Evolutionary conservation across 2,797 vertebrate species (phyloP).

Genomic region (Morus bassanus): DNA sequence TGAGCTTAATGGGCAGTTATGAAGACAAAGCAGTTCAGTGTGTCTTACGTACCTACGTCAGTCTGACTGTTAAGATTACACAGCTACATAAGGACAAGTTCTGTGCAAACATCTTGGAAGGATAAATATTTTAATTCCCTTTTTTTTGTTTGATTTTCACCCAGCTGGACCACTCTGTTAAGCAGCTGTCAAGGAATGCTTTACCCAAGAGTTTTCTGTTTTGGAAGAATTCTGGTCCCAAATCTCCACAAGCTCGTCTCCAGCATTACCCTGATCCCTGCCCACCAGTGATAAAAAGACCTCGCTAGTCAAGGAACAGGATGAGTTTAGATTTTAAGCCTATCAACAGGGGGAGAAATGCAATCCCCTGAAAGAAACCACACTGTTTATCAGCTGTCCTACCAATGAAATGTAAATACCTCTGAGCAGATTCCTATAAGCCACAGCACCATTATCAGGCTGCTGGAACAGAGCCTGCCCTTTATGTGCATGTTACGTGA

Average conservation of each 20-base stretch:
- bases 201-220: background rate
- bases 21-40: slow-evolving; percentile 1
- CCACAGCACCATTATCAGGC: background rate
- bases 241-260: background rate
- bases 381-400: background rate
- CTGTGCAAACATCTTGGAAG: slow-evolving; percentile 41
- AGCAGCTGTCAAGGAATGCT: slow-evolving; percentile 28
- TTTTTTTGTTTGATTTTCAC: slow-evolving; percentile 2
- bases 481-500: background rate
- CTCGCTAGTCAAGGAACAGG: background rate
- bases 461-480: background rate
- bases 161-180: slow-evolving; percentile 32
- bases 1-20: background rate
- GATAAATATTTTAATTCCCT: slow-evolving; percentile 54
- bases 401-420: background rate
- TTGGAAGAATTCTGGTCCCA: slow-evolving; percentile 1
- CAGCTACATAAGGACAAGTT: slow-evolving; percentile 18
- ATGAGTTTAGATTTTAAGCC: background rate
- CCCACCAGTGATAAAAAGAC: background rate
- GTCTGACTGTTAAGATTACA: background rate
- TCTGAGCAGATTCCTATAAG: background rate
- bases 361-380: background rate
- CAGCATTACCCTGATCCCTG: background rate
- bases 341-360: background rate
- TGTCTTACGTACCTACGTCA: background rate